These are phyloP conservation scores for Drosophila putrida DNA, from an alignment of 2,888 invertebrate species.

Conservation along the genomic window DNA sequence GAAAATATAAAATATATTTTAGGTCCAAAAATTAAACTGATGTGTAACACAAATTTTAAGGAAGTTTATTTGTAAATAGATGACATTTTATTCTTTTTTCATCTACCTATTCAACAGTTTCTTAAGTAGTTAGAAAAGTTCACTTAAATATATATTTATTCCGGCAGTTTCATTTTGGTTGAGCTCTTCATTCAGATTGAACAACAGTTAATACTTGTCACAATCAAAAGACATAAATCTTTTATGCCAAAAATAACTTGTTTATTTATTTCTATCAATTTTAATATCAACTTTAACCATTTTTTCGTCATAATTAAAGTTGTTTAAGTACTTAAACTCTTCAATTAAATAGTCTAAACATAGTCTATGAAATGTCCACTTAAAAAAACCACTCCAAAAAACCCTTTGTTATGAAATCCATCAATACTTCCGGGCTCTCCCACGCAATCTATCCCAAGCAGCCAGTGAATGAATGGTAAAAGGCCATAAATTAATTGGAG, in stretches of 20 bases:
- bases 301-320: not conserved
- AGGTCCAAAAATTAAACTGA: too few relatives aligned
- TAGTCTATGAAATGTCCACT: not conserved
- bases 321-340: not conserved
- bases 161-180: too few relatives aligned
- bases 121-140: too few relatives aligned
- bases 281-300: not conserved
- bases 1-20: too few relatives aligned
- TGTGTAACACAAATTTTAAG: too few relatives aligned
- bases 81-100: too few relatives aligned
- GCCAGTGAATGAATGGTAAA: slow-evolving; percentile 44
- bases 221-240: not conserved
- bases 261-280: too few relatives aligned
- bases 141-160: too few relatives aligned
- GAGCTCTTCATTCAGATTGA: not conserved
- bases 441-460: slow-evolving; percentile 30
- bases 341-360: not conserved
- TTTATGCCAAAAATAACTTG: not conserved
- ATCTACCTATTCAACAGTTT: too few relatives aligned
- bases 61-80: too few relatives aligned
- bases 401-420: slow-evolving; percentile 1
- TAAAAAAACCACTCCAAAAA: slow-evolving; percentile 10
- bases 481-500: slow-evolving; percentile 72
- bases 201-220: not conserved
- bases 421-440: slow-evolving; percentile 55